Evolutionary conservation across 2,113 vertebrate species (phyloP).

Genomic region (Centrocercus urophasianus): DNA sequence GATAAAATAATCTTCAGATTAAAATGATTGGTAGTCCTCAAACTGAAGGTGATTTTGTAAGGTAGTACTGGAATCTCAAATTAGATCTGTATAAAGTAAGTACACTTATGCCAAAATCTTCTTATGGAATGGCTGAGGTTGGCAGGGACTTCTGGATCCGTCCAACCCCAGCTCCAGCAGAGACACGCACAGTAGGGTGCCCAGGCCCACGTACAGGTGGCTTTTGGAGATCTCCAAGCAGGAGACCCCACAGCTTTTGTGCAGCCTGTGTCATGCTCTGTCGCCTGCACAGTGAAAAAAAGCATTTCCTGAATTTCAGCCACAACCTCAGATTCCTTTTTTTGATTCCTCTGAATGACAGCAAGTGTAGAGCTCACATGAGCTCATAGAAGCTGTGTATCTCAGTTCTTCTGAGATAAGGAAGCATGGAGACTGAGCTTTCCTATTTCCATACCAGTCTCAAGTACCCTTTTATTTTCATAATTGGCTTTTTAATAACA

Average conservation of each 20-base stretch:
- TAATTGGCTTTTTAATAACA: not conserved
- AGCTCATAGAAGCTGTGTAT: fast-evolving
- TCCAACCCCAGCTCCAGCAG: not conserved
- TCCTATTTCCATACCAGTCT: not conserved
- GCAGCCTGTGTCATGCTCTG: not conserved
- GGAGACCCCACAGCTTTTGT: not conserved
- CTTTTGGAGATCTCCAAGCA: not conserved
- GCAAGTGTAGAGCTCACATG: not conserved
- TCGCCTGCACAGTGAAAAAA: not conserved
- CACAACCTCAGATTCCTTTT: not conserved
- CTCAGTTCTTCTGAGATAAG: not conserved
- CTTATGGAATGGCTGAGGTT: not conserved
- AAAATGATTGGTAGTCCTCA: not conserved
- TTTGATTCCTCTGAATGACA: not conserved
- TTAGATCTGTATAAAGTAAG: not conserved
- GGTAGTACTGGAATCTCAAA: not conserved
- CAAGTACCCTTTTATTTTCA: not conserved
- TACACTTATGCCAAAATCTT: not conserved
- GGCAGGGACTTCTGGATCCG: fast-evolving
- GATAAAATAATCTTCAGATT: not conserved
- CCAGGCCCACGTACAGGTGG: not conserved
- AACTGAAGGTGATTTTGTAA: not conserved
- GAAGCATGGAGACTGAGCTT: not conserved
- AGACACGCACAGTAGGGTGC: not conserved
- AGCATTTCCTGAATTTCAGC: not conserved